Conservation (phyloP, 2,888 invertebrate species). For the Nysson spinosus region DNA sequence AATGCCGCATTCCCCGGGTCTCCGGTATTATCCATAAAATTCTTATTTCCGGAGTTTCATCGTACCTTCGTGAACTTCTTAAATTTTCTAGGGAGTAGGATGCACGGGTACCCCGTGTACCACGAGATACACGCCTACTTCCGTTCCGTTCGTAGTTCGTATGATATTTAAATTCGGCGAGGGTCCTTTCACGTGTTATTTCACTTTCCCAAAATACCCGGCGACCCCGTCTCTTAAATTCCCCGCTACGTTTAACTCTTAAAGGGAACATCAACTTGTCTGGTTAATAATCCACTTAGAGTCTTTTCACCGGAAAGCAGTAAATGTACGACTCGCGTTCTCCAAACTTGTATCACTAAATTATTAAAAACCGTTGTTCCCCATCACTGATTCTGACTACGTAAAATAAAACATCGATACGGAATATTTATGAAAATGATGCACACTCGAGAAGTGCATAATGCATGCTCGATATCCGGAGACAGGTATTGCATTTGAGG, state of each 20-base stretch:
- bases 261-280: slow-evolving; percentile 13
- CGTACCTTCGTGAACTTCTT: slow-evolving; percentile 23
- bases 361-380: too few relatives aligned
- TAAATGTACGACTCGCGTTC: too few relatives aligned
- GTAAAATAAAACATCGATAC: too few relatives aligned
- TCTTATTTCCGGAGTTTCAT: slow-evolving; percentile 35
- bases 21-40: slow-evolving; percentile 42
- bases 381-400: too few relatives aligned
- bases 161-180: slow-evolving; percentile 12
- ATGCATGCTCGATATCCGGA: slow-evolving; percentile 22
- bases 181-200: slow-evolving; percentile 1
- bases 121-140: background rate
- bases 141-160: background rate
- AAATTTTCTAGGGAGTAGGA: slow-evolving; percentile 23
- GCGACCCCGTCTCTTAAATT: too few relatives aligned
- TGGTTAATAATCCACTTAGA: too few relatives aligned
- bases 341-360: too few relatives aligned
- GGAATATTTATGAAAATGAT: too few relatives aligned
- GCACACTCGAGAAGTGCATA: slow-evolving; percentile 9
- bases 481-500: slow-evolving; percentile 35
- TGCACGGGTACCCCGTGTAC: background rate
- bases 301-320: too few relatives aligned
- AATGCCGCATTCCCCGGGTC: slow-evolving; percentile 13
- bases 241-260: too few relatives aligned
- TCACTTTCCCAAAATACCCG: background rate